Evolutionary conservation across 2,888 invertebrate genomes (phyloP).

Genomic region (Nemoura dubitans): DNA sequence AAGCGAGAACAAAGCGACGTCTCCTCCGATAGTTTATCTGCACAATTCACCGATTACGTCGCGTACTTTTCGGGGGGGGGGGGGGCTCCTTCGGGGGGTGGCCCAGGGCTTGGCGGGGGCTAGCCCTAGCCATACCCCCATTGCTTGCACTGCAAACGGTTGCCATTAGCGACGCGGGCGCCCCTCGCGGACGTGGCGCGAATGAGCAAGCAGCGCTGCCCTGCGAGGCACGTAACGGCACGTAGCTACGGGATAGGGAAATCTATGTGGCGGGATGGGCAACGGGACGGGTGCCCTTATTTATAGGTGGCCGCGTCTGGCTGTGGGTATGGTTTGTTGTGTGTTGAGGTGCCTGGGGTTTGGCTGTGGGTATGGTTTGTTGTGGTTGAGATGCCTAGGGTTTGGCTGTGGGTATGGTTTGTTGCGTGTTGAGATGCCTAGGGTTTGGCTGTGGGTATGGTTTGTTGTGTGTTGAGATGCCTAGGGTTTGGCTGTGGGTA

Average conservation of each 20-base stretch:
- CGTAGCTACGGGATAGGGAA: neutral
- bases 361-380: no score
- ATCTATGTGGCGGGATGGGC: neutral
- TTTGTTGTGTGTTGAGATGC: no score
- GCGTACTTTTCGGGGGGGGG: neutral
- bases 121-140: no score
- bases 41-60: neutral
- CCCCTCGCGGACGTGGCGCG: neutral
- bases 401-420: no score
- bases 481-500: no score
- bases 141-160: neutral
- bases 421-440: no score
- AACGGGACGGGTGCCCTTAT: neutral
- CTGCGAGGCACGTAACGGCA: neutral
- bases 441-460: neutral
- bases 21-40: neutral
- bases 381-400: no score
- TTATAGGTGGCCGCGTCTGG: neutral
- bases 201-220: neutral
- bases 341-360: no score
- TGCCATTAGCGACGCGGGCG: constrained; percentile 7
- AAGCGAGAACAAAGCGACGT: neutral
- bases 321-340: neutral
- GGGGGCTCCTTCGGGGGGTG: neutral
- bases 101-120: neutral